A percentile compares a stretch with the other conserved stretches of the same genome.
phyloP scores from a whole-genome alignment of 1,140 invertebrate genomes.

The Cydia pomonella region DNA sequence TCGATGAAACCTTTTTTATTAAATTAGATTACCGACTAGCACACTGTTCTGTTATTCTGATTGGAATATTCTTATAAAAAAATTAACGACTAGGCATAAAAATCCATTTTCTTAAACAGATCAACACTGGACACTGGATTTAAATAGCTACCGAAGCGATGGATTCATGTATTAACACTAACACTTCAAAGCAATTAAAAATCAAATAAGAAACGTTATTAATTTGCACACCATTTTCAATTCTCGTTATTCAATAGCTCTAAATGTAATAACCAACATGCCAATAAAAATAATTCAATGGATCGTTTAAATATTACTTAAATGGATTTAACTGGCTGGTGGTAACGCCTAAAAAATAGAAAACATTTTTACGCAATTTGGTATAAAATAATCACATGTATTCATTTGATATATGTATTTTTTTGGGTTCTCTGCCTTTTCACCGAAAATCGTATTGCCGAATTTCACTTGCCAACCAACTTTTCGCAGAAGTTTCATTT shows the following conservation, averaged over 20 bases:
- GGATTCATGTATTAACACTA: background rate
- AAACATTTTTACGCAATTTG: no score
- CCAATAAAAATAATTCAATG: conserved; percentile 11
- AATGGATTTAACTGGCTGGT: no score
- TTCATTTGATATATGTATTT: no score
- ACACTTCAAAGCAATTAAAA: conserved; percentile 9
- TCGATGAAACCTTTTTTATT: background rate
- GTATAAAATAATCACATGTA: no score
- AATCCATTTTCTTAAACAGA: background rate
- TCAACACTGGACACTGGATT: background rate
- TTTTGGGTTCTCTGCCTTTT: no score
- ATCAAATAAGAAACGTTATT: background rate
- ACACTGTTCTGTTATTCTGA: background rate
- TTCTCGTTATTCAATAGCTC: conserved; percentile 6
- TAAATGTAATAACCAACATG: background rate
- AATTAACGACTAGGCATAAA: background rate
- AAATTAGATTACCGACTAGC: background rate
- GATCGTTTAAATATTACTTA: no score
- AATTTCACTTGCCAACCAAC: no score
- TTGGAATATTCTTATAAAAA: background rate
- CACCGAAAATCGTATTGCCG: no score
- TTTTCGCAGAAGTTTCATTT: no score
- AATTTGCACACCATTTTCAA: conserved; percentile 14
- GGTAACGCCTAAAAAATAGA: no score
- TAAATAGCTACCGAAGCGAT: background rate